phyloP scores from a whole-genome alignment of 2,888 invertebrate genomes.

The Euproctis similis region DNA sequence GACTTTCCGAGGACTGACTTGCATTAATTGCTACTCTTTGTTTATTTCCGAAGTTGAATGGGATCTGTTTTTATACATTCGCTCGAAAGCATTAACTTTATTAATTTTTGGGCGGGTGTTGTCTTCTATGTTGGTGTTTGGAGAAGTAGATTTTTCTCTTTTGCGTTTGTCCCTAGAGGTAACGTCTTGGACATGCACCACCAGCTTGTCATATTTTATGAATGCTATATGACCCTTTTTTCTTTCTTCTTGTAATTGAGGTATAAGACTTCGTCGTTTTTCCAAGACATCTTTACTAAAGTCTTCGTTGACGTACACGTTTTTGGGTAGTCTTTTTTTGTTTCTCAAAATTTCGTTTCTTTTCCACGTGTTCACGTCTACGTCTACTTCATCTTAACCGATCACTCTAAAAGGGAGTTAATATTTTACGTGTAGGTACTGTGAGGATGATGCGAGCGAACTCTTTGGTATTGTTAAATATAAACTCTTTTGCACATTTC shows the following conservation, averaged over 20 bases:
- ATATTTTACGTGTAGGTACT: too few species aligned
- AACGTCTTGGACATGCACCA: not conserved
- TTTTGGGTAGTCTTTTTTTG: constrained; percentile 6
- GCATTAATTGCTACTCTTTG: constrained; percentile 7
- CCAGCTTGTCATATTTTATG: constrained; percentile 4
- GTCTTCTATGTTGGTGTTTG: constrained; percentile 2
- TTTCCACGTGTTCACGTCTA: too few species aligned
- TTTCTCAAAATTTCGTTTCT: too few species aligned
- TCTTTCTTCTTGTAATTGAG: constrained; percentile 1
- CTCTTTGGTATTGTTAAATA: too few species aligned
- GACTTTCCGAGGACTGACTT: constrained; percentile 2
- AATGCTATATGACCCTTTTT: constrained; percentile 6
- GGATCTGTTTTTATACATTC: too few species aligned
- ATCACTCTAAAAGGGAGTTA: too few species aligned
- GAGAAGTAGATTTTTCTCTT: constrained; percentile 1
- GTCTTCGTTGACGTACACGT: constrained; percentile 6
- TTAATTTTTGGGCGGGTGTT: constrained; percentile 5
- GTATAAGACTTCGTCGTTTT: constrained; percentile 5
- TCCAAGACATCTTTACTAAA: constrained; percentile 9
- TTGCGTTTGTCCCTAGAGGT: not conserved
- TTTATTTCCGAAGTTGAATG: too few species aligned
- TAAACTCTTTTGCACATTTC: too few species aligned
- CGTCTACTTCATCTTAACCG: too few species aligned
- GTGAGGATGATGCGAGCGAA: too few species aligned
- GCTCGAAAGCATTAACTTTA: constrained; percentile 9